phyloP scores from a whole-genome alignment of 1,140 invertebrate species.

The Drosophila mayri region DNA sequence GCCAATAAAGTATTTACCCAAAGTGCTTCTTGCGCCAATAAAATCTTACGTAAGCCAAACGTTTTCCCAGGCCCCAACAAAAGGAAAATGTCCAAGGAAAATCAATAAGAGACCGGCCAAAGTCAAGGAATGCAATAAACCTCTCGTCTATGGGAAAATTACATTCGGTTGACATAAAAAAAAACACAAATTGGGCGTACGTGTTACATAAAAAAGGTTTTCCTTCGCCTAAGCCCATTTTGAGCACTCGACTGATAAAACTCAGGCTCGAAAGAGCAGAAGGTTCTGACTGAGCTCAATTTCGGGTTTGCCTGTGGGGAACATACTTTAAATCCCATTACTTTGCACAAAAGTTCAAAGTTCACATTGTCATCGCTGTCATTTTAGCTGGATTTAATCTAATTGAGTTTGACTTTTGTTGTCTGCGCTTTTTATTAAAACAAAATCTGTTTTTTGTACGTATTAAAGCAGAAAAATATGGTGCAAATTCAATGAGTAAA shows the following conservation, averaged over 20 bases:
- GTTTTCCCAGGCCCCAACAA: conserved; percentile 21
- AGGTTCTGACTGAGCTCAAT: conserved; percentile 1
- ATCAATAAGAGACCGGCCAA: conserved; percentile 21
- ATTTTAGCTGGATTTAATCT: conserved; percentile 45
- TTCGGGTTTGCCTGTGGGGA: not conserved
- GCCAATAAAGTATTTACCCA: conserved; percentile 33
- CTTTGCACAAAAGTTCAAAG: conserved; percentile 38
- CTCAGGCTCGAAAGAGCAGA: not conserved
- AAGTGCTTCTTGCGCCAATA: conserved; percentile 26
- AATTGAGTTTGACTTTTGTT: conserved; percentile 75
- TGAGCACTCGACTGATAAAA: not conserved
- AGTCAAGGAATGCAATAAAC: conserved; percentile 34
- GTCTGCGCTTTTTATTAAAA: conserved; percentile 73
- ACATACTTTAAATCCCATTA: conserved; percentile 4
- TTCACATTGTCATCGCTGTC: conserved; percentile 16
- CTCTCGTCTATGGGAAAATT: conserved; percentile 22
- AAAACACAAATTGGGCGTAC: conserved; percentile 48
- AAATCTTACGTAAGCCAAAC: conserved; percentile 31
- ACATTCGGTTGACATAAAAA: conserved; percentile 21
- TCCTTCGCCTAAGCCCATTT: not conserved
- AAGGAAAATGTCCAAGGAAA: conserved; percentile 21
- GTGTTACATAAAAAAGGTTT: conserved; percentile 53
- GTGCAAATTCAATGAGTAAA: conserved; percentile 55
- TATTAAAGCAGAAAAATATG: conserved; percentile 15
- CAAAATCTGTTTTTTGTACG: not conserved